Evolutionary conservation across 2,888 invertebrate species (phyloP), one percentile per base, ranked within the genome.

Genomic region (Agonopterix subpropinquella): DNA sequence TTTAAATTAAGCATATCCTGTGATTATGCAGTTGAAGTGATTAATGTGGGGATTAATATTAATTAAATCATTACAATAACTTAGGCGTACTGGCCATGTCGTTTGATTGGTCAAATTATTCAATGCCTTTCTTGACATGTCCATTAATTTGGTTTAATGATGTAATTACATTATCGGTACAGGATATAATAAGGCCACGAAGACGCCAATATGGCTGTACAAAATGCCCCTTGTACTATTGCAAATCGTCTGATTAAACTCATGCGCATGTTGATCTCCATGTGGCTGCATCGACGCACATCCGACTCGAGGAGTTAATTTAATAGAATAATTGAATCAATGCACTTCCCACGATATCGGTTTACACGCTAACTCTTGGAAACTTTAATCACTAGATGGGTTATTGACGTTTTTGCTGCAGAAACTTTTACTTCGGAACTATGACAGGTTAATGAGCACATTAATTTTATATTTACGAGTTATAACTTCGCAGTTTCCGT

Each of bases 301-400:
- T 51, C 59, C 49, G 44, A 52, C 59, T 42, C 42, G 13, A 11
- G 49, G 45, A 73, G 68, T 63, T 79, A 79, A 81, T 79, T 73
- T 61, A 70, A 62, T 59, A 66, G 63, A 64, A 65, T 73, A 75
- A 80, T 77, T 69, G 64, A 79, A 71, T 73, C 72, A 68, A 69
- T 71, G 67, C 70, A 67, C 54, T 56, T 47, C 56, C 56, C 70
- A 67, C 62, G 65, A 62, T 41, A 47, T 47, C 36, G 35, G 36
- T 36, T 48, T 43, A 9, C 44, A 44, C 41, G 15, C 45, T 55
- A 61, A 51, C 57, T 56, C 50, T 59, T 65, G 63, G 62, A 67
- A 63, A 66, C 58, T 60, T 51, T 44, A 52, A 49, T 57, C 58
- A 57, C 47, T 58, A 13, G 13, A 37, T 37, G 7, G 45, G 57